Evolutionary conservation across 2,113 vertebrate species (phyloP).

Genomic region (Salvelinus fontinalis): DNA sequence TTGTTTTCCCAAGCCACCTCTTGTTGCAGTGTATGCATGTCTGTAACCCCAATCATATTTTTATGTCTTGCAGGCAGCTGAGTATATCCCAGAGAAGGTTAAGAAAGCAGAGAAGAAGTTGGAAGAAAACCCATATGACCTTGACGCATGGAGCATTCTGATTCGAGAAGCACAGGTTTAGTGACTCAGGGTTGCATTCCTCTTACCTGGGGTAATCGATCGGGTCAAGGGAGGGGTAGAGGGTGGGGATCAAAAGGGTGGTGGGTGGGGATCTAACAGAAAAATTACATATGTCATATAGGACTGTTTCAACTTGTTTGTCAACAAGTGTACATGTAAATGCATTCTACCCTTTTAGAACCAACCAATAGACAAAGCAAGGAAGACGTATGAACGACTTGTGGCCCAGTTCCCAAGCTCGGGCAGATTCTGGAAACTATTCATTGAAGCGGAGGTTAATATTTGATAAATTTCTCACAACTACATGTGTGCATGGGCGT

Average conservation of each 20-base stretch:
- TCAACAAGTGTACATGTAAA: conserved; percentile 85
- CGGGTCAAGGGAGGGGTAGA: conserved; percentile 53
- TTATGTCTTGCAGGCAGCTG: conserved; percentile 78
- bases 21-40: conserved; percentile 6
- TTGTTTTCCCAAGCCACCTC: not conserved
- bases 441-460: conserved; percentile 99
- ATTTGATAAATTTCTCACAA: conserved; percentile 69
- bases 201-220: conserved; percentile 79
- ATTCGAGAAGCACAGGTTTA: conserved; percentile 99
- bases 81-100: conserved; percentile 99
- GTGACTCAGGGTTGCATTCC: conserved; percentile 99
- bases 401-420: conserved; percentile 99
- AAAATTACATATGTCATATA: conserved; percentile 5
- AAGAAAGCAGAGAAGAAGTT: conserved; percentile 99
- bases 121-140: conserved; percentile 99
- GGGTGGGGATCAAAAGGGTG: conserved; percentile 14
- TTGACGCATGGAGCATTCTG: conserved; percentile 99
- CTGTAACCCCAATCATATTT: conserved; percentile 16
- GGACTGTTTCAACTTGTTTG: conserved; percentile 61
- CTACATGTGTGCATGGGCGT: conserved; percentile 67
- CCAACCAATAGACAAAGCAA: conserved; percentile 99
- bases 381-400: conserved; percentile 99
- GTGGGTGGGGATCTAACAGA: conserved; percentile 28
- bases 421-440: conserved; percentile 99
- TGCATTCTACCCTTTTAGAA: conserved; percentile 95